These are phyloP conservation scores for Grammomys surdaster DNA, from an alignment of 2,113 vertebrate genomes.

Conservation along the genomic window DNA sequence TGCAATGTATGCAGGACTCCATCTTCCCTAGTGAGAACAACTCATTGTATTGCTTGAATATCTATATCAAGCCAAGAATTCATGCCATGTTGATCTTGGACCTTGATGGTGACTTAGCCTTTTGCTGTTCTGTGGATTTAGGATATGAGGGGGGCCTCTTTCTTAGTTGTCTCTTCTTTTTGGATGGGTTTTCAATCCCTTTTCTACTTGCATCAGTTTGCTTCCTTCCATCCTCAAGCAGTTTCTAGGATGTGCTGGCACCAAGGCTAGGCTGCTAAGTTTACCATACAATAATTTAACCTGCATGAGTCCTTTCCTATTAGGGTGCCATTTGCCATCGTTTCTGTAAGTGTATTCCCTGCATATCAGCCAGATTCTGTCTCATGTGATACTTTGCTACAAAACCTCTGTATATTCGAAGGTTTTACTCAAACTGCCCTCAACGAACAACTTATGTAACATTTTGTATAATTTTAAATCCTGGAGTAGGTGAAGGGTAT, in stretches of 20 bases:
- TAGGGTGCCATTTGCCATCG: not conserved
- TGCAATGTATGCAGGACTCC: not conserved
- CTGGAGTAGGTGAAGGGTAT: constrained; percentile 50
- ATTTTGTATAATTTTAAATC: constrained; percentile 49
- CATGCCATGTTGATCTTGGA: not conserved
- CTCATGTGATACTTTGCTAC: not conserved
- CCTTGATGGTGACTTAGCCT: not conserved
- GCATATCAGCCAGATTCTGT: not conserved
- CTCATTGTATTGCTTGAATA: not conserved
- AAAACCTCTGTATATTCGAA: constrained; percentile 40
- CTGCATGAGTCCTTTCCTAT: not conserved
- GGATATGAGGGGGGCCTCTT: not conserved
- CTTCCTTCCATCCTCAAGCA: not conserved
- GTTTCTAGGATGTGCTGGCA: not conserved
- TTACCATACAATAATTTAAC: not conserved
- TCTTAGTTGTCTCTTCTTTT: not conserved
- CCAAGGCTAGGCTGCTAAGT: not conserved
- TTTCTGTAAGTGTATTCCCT: constrained; percentile 6
- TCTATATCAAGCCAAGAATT: not conserved
- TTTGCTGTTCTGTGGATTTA: not conserved
- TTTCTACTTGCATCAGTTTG: not conserved
- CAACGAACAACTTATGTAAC: constrained; percentile 47
- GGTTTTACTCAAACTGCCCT: constrained; percentile 44
- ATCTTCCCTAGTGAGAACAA: not conserved
- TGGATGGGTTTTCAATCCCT: not conserved